These are phyloP conservation scores for Emesis furor DNA, from an alignment of 2,888 invertebrate genomes.

Conservation along the genomic window DNA sequence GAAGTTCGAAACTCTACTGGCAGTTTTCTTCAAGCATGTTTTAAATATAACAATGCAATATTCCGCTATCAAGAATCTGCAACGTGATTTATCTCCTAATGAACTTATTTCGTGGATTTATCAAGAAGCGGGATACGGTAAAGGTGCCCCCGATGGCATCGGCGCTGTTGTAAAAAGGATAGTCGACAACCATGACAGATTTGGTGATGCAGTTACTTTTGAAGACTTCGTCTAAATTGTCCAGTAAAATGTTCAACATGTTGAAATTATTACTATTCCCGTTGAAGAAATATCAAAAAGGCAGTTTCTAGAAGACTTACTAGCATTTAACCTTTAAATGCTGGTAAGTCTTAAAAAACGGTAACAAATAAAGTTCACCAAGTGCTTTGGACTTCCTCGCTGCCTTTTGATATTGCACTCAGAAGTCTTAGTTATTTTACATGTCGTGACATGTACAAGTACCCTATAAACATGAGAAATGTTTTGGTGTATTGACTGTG, in stretches of 20 bases:
- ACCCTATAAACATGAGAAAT: neutral
- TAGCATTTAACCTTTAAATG: neutral
- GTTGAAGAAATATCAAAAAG: slow-evolving; percentile 11
- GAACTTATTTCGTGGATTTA: neutral
- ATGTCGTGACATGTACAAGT: neutral
- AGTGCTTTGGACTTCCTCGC: slow-evolving; percentile 11
- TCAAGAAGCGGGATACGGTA: slow-evolving; percentile 9
- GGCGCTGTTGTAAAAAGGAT: slow-evolving; percentile 25
- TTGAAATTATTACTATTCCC: slow-evolving; percentile 10
- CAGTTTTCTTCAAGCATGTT: slow-evolving; percentile 10
- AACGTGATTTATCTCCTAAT: slow-evolving; percentile 11
- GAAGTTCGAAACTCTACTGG: slow-evolving; percentile 6
- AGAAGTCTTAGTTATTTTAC: slow-evolving; percentile 10
- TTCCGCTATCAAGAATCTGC: neutral
- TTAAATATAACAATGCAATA: slow-evolving; percentile 11
- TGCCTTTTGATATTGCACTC: slow-evolving; percentile 12
- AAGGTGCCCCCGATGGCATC: slow-evolving; percentile 21
- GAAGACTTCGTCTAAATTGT: neutral
- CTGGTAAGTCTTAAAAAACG: neutral
- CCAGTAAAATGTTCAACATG: neutral
- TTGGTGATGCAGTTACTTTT: slow-evolving; percentile 7
- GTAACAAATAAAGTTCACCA: neutral
- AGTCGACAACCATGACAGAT: neutral
- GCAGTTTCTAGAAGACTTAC: neutral
- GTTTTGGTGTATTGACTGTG: neutral